Conservation (phyloP, 2,797 vertebrate species). For the Lophotriccus pileatus region DNA sequence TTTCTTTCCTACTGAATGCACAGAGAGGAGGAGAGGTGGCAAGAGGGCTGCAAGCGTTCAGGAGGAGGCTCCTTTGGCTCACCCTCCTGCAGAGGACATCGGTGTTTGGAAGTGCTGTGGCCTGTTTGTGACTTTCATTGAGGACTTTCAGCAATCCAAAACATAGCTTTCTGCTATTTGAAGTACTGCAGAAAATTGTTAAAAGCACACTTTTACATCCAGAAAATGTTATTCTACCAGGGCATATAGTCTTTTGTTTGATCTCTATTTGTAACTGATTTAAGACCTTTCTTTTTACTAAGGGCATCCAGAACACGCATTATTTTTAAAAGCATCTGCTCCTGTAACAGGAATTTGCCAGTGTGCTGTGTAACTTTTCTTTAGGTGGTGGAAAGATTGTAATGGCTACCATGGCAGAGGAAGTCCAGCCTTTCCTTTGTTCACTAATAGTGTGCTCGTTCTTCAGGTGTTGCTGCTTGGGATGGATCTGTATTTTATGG, state of each 20-base stretch:
- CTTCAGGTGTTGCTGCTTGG: not conserved
- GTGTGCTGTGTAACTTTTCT: not conserved
- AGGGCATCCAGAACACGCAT: not conserved
- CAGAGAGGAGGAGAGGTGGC: not conserved
- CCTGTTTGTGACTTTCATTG: not conserved
- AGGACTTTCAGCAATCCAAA: not conserved
- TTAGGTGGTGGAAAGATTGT: not conserved
- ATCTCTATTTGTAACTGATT: not conserved
- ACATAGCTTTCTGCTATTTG: not conserved
- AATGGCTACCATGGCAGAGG: not conserved
- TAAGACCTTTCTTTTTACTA: not conserved
- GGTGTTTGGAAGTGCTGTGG: not conserved
- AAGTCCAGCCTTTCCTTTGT: not conserved
- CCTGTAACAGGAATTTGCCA: not conserved
- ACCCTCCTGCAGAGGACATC: not conserved
- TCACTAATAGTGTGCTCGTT: rapidly evolving
- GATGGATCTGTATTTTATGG: rapidly evolving
- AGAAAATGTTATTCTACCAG: not conserved
- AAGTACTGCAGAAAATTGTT: not conserved
- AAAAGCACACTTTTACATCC: not conserved
- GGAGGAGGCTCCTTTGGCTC: not conserved
- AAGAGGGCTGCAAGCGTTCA: not conserved
- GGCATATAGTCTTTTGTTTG: not conserved
- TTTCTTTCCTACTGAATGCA: not conserved
- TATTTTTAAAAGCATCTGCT: not conserved